These are phyloP conservation scores for Rattus norvegicus DNA, from an alignment of 2,113 vertebrate genomes.

Conservation along the genomic window GRCr8 NC_086032.1:36333001-36333500, in stretches of 20 bases:
- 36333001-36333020: not conserved
- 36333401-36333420: not conserved
- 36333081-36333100: no score
- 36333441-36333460: not conserved
- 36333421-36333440: not conserved
- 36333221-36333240: not conserved
- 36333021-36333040: no score
- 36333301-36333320: not conserved
- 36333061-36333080: no score
- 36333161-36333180: no score
- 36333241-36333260: not conserved
- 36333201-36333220: not conserved
- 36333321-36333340: not conserved
- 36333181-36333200: no score
- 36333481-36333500: not conserved
- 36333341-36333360: not conserved
- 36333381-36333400: not conserved
- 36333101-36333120: no score
- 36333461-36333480: not conserved
- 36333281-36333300: not conserved
- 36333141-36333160: no score
- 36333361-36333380: not conserved
- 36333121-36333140: no score
- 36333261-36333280: not conserved
- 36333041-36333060: no score